These are phyloP conservation scores for Telenomus remus DNA, from an alignment of 1,140 invertebrate genomes.

Conservation along the genomic window DNA sequence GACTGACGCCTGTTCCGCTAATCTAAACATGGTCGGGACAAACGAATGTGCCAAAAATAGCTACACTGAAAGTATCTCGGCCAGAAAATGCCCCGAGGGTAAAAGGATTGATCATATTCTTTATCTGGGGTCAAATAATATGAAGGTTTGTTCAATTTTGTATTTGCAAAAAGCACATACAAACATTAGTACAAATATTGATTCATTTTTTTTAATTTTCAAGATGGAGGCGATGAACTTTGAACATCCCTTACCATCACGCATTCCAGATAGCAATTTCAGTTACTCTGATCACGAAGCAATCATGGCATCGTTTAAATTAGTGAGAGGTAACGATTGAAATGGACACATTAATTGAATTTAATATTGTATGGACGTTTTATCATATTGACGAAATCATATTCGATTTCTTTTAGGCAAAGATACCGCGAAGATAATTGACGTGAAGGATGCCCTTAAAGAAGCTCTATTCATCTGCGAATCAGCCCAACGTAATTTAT, in stretches of 20 bases:
- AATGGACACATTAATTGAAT: slow-evolving; percentile 6
- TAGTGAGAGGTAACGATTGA: slow-evolving; percentile 68
- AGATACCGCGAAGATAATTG: slow-evolving; percentile 38
- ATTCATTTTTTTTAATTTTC: slow-evolving; percentile 32
- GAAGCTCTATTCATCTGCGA: slow-evolving; percentile 80
- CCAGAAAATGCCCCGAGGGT: slow-evolving; percentile 80
- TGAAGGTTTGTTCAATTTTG: slow-evolving; percentile 70
- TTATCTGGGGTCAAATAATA: slow-evolving; percentile 78
- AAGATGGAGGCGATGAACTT: slow-evolving; percentile 80
- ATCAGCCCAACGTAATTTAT: slow-evolving; percentile 76
- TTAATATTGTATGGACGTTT: too few species aligned
- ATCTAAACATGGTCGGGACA: slow-evolving; percentile 77
- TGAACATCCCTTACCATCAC: slow-evolving; percentile 82
- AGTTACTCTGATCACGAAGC: slow-evolving; percentile 95
- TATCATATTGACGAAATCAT: not conserved
- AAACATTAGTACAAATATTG: too few species aligned
- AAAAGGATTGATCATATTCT: slow-evolving; percentile 95
- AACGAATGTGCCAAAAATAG: slow-evolving; percentile 89
- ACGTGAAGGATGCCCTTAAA: slow-evolving; percentile 75
- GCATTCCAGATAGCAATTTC: slow-evolving; percentile 82
- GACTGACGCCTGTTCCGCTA: slow-evolving; percentile 66
- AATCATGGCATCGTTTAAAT: slow-evolving; percentile 80
- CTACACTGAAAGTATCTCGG: slow-evolving; percentile 80
- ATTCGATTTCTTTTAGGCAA: slow-evolving; percentile 37
- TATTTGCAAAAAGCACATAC: too few species aligned